Conservation (phyloP, 2,113 vertebrate genomes). For the Lethenteron reissneri region DNA sequence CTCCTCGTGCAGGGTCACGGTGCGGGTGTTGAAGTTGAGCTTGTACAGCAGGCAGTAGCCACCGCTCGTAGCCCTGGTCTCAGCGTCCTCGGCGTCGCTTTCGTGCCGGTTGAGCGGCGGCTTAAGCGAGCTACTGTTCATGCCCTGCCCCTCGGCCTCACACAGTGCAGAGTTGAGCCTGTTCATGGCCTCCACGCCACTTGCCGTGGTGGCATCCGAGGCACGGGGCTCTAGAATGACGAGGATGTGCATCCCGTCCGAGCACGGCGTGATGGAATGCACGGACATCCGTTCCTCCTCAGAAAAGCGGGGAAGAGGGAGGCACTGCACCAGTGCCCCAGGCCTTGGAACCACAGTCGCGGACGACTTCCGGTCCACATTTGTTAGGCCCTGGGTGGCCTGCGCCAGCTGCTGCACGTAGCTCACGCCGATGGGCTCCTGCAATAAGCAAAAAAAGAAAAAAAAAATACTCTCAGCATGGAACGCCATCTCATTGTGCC, state of each 20-base stretch:
- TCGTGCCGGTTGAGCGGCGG: neutral
- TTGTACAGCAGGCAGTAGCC: slow-evolving; percentile 89
- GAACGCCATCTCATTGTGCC: too few relatives aligned
- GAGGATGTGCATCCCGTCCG: slow-evolving; percentile 79
- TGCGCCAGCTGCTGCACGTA: slow-evolving; percentile 98
- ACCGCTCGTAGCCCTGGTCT: slow-evolving; percentile 47
- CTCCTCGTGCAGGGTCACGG: slow-evolving; percentile 84
- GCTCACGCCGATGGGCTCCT: slow-evolving; percentile 75
- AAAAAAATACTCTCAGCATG: too few relatives aligned
- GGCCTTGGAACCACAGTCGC: slow-evolving; percentile 66
- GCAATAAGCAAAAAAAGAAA: slow-evolving; percentile 26
- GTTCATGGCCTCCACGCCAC: slow-evolving; percentile 97
- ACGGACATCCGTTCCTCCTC: slow-evolving; percentile 88
- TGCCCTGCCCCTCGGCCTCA: slow-evolving; percentile 6
- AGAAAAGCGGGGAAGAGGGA: slow-evolving; percentile 72
- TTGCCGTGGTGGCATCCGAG: slow-evolving; percentile 62
- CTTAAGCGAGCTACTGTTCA: neutral
- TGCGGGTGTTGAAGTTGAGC: slow-evolving; percentile 84
- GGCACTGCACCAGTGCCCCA: slow-evolving; percentile 75
- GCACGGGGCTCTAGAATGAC: slow-evolving; percentile 61
- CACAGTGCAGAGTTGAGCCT: slow-evolving; percentile 81
- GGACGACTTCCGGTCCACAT: slow-evolving; percentile 78
- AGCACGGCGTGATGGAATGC: slow-evolving; percentile 83
- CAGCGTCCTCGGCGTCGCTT: slow-evolving; percentile 17
- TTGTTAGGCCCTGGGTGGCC: slow-evolving; percentile 16